phyloP scores from a whole-genome alignment of 2,113 vertebrate species.

The Brienomyrus brachyistius region DNA sequence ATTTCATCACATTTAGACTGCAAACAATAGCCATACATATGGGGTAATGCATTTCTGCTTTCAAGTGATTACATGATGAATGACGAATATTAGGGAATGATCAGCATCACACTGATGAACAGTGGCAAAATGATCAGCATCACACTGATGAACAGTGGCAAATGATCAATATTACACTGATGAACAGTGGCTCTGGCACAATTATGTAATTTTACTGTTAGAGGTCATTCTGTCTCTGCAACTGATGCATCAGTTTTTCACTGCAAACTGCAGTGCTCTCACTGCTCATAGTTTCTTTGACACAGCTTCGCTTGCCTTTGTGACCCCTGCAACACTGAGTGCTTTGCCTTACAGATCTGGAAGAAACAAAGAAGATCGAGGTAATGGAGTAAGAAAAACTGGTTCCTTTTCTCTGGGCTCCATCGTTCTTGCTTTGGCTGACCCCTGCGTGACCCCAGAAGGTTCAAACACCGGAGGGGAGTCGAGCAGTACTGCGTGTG shows the following conservation, averaged over 20 bases:
- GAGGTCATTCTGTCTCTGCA: not conserved
- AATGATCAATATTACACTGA: no score
- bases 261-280: not conserved
- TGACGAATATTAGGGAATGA: not conserved
- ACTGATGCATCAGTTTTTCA: not conserved
- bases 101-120: not conserved
- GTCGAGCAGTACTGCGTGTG: slow-evolving; percentile 68
- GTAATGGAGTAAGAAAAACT: slow-evolving; percentile 36
- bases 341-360: slow-evolving; percentile 46
- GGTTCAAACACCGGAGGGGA: slow-evolving; percentile 71
- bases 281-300: not conserved
- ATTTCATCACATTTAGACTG: not conserved
- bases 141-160: not conserved
- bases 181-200: not conserved
- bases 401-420: slow-evolving; percentile 43
- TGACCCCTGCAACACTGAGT: slow-evolving; percentile 8
- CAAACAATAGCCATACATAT: not conserved
- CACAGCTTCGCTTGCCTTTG: not conserved
- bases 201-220: not conserved
- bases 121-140: not conserved
- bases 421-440: slow-evolving; percentile 69
- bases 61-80: not conserved
- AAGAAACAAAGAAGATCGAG: slow-evolving; percentile 35
- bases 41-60: not conserved
- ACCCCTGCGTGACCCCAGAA: slow-evolving; percentile 74